These are phyloP conservation scores for Anastatus disparis DNA, from an alignment of 1,140 invertebrate genomes.

Conservation along the genomic window DNA sequence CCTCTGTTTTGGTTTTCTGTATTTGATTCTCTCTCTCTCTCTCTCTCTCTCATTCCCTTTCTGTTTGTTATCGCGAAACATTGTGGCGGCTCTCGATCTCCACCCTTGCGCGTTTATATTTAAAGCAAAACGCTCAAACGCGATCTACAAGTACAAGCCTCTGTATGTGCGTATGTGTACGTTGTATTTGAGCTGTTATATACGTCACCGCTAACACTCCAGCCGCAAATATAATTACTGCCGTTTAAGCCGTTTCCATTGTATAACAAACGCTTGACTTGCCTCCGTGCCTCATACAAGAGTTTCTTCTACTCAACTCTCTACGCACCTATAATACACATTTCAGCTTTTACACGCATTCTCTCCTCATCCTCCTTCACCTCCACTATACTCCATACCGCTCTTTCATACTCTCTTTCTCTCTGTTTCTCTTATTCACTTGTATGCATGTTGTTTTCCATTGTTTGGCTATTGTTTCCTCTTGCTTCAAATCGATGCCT, in stretches of 20 bases:
- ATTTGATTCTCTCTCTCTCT: not conserved
- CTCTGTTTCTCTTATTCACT: not conserved
- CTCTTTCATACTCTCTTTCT: not conserved
- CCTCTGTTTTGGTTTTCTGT: slow-evolving; percentile 5
- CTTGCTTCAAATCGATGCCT: slow-evolving; percentile 11
- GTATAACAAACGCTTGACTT: slow-evolving; percentile 63
- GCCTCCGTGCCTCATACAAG: slow-evolving; percentile 52
- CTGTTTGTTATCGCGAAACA: not conserved
- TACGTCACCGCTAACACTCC: slow-evolving; percentile 55
- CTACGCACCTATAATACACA: slow-evolving; percentile 45
- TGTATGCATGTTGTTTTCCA: not conserved
- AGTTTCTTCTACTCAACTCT: slow-evolving; percentile 39
- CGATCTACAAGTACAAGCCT: no score
- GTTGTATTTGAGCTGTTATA: slow-evolving; percentile 40
- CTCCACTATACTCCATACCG: no score
- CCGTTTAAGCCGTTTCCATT: slow-evolving; percentile 64
- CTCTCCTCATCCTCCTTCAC: no score
- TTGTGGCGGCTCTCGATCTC: not conserved
- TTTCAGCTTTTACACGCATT: no score
- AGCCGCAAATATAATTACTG: slow-evolving; percentile 66
- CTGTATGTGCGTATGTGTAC: no score
- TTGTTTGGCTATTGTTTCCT: no score
- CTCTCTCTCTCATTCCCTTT: not conserved
- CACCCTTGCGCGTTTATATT: slow-evolving; percentile 1
- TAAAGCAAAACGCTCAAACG: not conserved